phyloP scores from a whole-genome alignment of 2,113 vertebrate species.

The Antechinus flavipes region DNA sequence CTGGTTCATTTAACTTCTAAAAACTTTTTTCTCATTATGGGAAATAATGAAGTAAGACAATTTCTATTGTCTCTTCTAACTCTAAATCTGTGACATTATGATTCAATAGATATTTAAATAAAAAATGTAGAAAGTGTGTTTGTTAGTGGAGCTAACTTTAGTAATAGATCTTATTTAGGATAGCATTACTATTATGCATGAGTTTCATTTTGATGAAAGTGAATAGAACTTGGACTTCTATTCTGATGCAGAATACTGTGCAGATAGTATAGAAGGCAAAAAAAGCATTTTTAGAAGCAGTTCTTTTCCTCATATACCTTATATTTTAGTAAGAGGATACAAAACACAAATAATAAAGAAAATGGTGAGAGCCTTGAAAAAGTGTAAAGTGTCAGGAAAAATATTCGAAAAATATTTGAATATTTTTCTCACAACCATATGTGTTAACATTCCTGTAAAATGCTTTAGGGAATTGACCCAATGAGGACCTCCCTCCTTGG shows the following conservation, averaged over 20 bases:
- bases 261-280: neutral
- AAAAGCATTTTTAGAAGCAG: neutral
- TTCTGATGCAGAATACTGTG: neutral
- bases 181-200: neutral
- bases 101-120: constrained; percentile 27
- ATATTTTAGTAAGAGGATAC: neutral
- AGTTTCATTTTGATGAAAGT: neutral
- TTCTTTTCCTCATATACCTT: neutral
- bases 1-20: neutral
- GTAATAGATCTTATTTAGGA: constrained; percentile 25
- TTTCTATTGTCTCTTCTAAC: neutral
- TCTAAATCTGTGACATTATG: constrained; percentile 30
- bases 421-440: neutral
- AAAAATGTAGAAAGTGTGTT: neutral
- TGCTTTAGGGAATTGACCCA: neutral
- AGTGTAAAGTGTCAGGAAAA: neutral
- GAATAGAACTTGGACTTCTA: neutral
- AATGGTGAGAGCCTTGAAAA: neutral
- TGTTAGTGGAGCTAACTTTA: constrained; percentile 29
- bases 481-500: neutral
- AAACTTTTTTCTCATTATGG: neutral
- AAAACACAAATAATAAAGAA: neutral
- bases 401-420: neutral
- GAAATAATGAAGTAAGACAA: neutral
- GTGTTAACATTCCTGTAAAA: neutral